Evolutionary conservation across 1,140 invertebrate genomes (phyloP), one percentile per base, ranked within the genome.

Genomic region (Drosophila nigromelanica): DNA sequence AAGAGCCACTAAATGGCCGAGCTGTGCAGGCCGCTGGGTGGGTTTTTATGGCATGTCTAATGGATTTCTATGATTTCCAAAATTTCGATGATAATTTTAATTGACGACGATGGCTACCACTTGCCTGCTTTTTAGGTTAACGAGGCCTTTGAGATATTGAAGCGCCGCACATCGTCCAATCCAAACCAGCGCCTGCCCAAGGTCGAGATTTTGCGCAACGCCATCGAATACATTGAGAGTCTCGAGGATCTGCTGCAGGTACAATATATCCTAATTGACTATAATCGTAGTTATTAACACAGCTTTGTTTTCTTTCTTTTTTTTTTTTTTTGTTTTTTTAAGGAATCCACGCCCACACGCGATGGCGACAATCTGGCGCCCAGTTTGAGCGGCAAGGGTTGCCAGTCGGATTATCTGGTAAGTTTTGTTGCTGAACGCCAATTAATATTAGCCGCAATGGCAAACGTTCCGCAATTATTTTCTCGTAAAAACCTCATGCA

Each of bases 201-300:
- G 93, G 97, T 99, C 54, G 98, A 99, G 93, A 99, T 99, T 76
- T 94, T 99, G 15, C 93, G 98, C 71, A 98, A 98, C 89, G 98
- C 98, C 37, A 99, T 99, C 85, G 98, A 99, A 80, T 99, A 99
- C 92, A 99, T 99, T 76, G 98, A 99, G 91, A 97, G 96, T 80
- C 92, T 99, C 71, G 98, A 99, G 90, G 96, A 97, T 74, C 93
- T 97, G 2, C 92, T 98, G 0, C 94, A 97, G 81, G 94, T 93
- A 67, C 89, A 90, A 3, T 4, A 42, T 0, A 14, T 54, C 11
- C 33, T 10, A 15, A 33, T 4, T 12, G 39, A 24, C 8, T 27
- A 30, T 18, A 7, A 5, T 18, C 51, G 11, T 14, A 14, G n/a
- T 37, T 27, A 5, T 30, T 43, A 10, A 21, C 12, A 56, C 21